Conservation (phyloP, 1,140 invertebrate genomes). For the Cherax destructor region DNA sequence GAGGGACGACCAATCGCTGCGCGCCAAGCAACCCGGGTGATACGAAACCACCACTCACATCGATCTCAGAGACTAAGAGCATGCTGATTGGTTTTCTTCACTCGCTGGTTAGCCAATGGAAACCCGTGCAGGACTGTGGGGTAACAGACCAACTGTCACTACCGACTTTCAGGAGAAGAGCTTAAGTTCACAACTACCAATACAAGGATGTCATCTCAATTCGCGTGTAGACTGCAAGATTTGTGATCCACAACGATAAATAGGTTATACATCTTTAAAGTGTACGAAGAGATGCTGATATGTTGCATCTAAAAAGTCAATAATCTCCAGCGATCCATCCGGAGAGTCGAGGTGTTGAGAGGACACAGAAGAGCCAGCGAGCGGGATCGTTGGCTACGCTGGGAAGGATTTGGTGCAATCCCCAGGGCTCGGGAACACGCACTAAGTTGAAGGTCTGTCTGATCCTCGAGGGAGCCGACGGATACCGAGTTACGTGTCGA, state of each 20-base stretch:
- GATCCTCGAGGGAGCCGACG: slow-evolving; percentile 26
- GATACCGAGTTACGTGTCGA: slow-evolving; percentile 60
- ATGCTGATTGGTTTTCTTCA: slow-evolving; percentile 31
- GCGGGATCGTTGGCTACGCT: slow-evolving; percentile 16
- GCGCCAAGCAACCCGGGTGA: slow-evolving; percentile 29
- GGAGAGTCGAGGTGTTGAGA: background rate
- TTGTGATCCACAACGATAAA: no score
- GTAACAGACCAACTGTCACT: slow-evolving; percentile 64
- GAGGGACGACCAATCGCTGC: slow-evolving; percentile 4
- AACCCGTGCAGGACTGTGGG: slow-evolving; percentile 18
- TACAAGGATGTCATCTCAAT: background rate
- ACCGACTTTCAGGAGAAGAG: slow-evolving; percentile 54
- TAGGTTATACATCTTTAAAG: background rate
- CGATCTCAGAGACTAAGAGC: slow-evolving; percentile 24
- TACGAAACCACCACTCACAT: slow-evolving; percentile 59
- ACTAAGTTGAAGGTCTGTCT: slow-evolving; percentile 52
- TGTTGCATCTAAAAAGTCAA: background rate
- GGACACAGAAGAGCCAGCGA: no score
- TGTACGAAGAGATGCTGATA: background rate
- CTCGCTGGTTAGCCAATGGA: slow-evolving; percentile 34
- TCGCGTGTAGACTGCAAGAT: background rate
- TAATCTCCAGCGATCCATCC: background rate
- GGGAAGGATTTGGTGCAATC: slow-evolving; percentile 42
- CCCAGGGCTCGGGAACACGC: slow-evolving; percentile 11
- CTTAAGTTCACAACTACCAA: slow-evolving; percentile 55